Evolutionary conservation across 1,140 invertebrate genomes (phyloP).

Genomic region (Drosophila mayri): DNA sequence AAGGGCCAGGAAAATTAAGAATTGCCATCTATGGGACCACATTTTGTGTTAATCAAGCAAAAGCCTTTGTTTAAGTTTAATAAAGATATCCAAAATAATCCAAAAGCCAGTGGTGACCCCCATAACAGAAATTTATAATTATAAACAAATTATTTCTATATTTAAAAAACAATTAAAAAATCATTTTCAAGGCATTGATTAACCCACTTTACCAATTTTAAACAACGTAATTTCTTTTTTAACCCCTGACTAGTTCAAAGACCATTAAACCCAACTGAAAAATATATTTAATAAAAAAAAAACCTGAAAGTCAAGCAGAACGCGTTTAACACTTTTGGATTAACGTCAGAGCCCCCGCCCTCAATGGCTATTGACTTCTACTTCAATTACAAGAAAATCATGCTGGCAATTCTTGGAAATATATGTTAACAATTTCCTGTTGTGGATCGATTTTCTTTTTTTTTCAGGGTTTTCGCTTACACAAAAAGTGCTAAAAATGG

Average conservation of each 20-base stretch:
- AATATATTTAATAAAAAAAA: neutral
- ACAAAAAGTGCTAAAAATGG: conserved; percentile 37
- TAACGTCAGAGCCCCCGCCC: conserved; percentile 12
- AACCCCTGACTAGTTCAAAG: conserved; percentile 41
- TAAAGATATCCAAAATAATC: neutral
- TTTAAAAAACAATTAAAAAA: conserved; percentile 16
- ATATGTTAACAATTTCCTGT: conserved; percentile 77
- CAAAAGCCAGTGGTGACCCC: conserved; percentile 1
- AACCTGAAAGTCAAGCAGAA: conserved; percentile 28
- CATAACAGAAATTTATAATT: neutral
- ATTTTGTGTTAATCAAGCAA: conserved; percentile 1
- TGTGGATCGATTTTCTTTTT: conserved; percentile 38
- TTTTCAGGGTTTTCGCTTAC: conserved; percentile 58
- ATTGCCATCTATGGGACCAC: neutral
- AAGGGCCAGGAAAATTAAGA: neutral
- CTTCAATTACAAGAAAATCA: conserved; percentile 21
- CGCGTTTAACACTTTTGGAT: conserved; percentile 41
- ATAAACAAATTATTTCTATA: neutral
- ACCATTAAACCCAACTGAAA: conserved; percentile 30
- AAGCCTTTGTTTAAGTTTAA: neutral
- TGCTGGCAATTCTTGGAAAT: conserved; percentile 61
- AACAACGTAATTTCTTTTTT: conserved; percentile 8
- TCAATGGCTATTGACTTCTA: conserved; percentile 65
- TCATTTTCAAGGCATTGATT: neutral
- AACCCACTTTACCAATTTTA: conserved; percentile 2